Evolutionary conservation across 2,113 vertebrate species (phyloP).

Genomic region (Stegastes partitus): DNA sequence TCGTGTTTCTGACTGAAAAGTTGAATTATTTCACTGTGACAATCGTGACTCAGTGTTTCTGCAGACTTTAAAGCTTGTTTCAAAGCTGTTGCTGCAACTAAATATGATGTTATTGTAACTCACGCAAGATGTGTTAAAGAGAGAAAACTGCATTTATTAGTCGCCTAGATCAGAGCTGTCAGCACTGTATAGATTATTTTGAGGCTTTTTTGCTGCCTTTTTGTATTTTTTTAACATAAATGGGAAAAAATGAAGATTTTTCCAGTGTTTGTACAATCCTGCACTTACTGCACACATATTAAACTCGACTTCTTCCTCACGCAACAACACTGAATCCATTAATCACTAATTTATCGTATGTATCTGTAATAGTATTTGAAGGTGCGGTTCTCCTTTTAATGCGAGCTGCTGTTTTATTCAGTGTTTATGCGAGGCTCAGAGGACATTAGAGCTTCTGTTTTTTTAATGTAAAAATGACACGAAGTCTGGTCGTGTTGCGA

Average conservation of each 20-base stretch:
- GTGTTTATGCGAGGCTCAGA: not conserved
- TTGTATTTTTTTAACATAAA: not conserved
- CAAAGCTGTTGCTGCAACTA: not conserved
- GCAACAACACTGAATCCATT: not conserved
- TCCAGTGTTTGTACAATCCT: not conserved
- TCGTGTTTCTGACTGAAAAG: constrained; percentile 40
- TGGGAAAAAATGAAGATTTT: not conserved
- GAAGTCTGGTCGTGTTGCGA: not conserved
- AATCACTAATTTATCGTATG: not conserved
- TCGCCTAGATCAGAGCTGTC: not conserved
- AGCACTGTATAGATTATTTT: not conserved
- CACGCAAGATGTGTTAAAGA: too few species aligned
- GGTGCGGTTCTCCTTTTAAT: constrained; percentile 4
- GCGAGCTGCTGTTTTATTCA: constrained; percentile 2
- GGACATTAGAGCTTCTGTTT: not conserved
- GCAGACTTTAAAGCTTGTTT: constrained; percentile 1
- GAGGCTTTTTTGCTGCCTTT: not conserved
- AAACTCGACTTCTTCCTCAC: not conserved
- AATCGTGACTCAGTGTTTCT: not conserved
- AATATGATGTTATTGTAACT: not conserved
- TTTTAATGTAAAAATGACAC: not conserved
- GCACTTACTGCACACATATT: constrained; percentile 4
- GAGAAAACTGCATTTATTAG: not conserved
- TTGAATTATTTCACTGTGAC: not conserved
- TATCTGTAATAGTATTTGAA: constrained; percentile 1